Evolutionary conservation across 2,113 vertebrate genomes (phyloP).

Genomic region (Myrmecophaga tridactyla): DNA sequence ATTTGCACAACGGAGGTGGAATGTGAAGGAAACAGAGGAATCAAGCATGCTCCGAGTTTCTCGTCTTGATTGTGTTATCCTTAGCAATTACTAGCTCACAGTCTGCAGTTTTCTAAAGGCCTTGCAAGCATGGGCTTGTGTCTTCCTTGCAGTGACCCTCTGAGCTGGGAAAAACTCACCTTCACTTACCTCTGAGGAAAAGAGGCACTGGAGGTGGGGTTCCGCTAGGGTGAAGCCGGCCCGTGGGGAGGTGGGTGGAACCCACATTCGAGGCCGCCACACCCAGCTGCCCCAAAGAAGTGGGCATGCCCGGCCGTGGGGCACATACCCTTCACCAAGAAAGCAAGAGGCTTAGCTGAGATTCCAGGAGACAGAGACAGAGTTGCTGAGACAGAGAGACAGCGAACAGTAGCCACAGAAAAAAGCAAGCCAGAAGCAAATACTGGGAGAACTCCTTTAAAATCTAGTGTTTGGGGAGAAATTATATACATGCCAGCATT

Average conservation of each 20-base stretch:
- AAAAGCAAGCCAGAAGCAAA: neutral
- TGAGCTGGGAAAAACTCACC: neutral
- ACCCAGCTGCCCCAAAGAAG: neutral
- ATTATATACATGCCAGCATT: neutral
- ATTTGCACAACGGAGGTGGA: too few species aligned
- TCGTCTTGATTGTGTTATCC: neutral
- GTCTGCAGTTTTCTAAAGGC: neutral
- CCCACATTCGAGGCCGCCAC: too few species aligned
- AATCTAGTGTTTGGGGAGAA: neutral
- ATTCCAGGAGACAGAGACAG: neutral
- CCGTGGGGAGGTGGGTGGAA: neutral
- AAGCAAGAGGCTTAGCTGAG: neutral
- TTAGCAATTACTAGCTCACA: neutral
- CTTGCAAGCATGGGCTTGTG: neutral
- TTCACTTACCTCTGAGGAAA: neutral
- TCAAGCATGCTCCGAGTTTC: too few species aligned
- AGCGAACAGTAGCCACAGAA: neutral
- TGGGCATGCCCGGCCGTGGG: accelerated
- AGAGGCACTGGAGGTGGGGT: too few species aligned
- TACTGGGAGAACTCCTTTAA: neutral
- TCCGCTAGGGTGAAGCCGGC: accelerated
- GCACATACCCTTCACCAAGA: too few species aligned
- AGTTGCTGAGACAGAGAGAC: neutral
- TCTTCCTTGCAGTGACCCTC: neutral
- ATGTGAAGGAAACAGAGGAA: too few species aligned